Base-by-base conservation (phyloP, 2,113 vertebrate genomes). In the Corvus cornix region DNA sequence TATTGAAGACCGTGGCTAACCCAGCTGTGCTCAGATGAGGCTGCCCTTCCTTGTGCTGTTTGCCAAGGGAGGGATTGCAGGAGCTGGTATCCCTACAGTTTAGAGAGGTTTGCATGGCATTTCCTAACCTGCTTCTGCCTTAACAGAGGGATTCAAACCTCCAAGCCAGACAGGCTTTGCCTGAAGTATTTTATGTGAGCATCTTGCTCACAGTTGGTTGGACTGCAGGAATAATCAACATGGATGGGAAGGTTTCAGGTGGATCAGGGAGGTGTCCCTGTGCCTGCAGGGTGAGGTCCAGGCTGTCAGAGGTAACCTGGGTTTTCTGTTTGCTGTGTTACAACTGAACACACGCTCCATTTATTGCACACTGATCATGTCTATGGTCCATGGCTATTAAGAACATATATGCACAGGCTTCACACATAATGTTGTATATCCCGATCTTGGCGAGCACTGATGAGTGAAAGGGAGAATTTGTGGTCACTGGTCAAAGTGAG, bases 311-410 rank as follows among this genome's bases (percentile, higher is more conserved):
- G 43, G 7, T 30, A 28, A n/a, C 26, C 21, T 2, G 1, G 28
- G 31, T 9, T 84, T 52, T 52, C 28, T 20, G 0, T 64, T 56
- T 67, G 28, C 59, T 33, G 67, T 41, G 31, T 41, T 31, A 18
- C 15, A 51, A 0, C 27, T 58, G 60, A 44, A 1, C 15, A 9
- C 21, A 0, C 11, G 19, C 52, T 76, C 23, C 22, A 10, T 41
- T 53, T 53, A 6, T 24, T 46, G 69, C 27, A 21, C 51, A 23
- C 37, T 81, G 60, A 17, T 46, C 13, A 0, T 28, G 12, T 4
- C 17, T 17, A 0, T 33, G 41, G 46, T 21, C 78, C 52, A 44
- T 41, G 39, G 39, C 39, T 30, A 5, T 33, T 62, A 13, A 48
- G 35, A 24, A 18, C 70, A 35, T 2, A 1, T 0, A 0, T 41